These are phyloP conservation scores for Pyrocoelia pectoralis DNA, from an alignment of 2,888 invertebrate genomes.

Conservation along the genomic window DNA sequence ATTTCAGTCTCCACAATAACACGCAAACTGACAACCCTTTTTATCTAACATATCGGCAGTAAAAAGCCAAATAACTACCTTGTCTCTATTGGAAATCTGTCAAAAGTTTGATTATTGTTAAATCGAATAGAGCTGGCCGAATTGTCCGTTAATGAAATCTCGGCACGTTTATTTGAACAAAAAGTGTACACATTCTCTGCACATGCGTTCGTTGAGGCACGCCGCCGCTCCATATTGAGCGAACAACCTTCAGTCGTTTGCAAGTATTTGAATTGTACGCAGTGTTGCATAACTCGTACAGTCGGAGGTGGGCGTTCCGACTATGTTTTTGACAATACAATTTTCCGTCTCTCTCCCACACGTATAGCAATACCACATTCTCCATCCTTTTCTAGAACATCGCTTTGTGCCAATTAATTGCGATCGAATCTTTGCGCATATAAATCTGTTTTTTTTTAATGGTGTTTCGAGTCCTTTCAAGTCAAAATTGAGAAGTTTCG, in stretches of 20 bases:
- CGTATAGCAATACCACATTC: conserved; percentile 27
- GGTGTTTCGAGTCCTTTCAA: too few relatives aligned
- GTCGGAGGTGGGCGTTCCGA: conserved; percentile 48
- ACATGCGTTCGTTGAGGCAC: conserved; percentile 41
- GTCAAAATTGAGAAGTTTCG: too few relatives aligned
- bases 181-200: conserved; percentile 33
- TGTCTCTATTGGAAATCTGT: neutral
- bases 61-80: too few relatives aligned
- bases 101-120: neutral
- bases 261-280: conserved; percentile 26
- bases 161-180: conserved; percentile 24
- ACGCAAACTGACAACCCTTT: too few relatives aligned
- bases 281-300: conserved; percentile 33
- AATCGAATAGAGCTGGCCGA: conserved; percentile 1
- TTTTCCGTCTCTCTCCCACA: conserved; percentile 43
- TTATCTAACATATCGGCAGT: too few relatives aligned
- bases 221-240: conserved; percentile 47
- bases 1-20: too few relatives aligned
- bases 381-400: conserved; percentile 37
- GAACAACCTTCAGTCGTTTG: conserved; percentile 49
- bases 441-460: neutral
- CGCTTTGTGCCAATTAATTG: conserved; percentile 46
- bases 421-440: neutral
- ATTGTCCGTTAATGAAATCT: conserved; percentile 27
- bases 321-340: conserved; percentile 49